Base-by-base conservation (phyloP, 2,113 vertebrate genomes). In the Leuciscus idus region DNA sequence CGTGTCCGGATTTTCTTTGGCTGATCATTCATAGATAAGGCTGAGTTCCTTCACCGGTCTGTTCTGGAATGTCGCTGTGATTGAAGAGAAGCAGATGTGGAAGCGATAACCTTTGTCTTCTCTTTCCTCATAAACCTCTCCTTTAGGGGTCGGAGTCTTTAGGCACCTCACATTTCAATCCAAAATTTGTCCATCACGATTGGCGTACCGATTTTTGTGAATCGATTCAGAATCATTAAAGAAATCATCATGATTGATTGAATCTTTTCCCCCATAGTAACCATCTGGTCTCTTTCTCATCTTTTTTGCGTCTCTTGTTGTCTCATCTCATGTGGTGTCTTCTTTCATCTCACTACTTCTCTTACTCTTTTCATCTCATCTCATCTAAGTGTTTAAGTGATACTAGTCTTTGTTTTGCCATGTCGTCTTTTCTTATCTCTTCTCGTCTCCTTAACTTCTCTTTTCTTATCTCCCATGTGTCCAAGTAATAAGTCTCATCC, bases 311-410 rank as follows among this genome's bases (percentile, higher is more conserved):
- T 15, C 21, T n/a, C 30, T 39, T 46, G 13, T 15, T 52, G 50
- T 52, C 50, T 52, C 50, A 52, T 5, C 13, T 52, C 50, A 15
- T 52, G 50, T 52, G 5, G 50, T 52, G 50, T 52, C 28, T 50
- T 21, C 57, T 36, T 23, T 68, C 13, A 6, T 39, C 17, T 28
- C 2, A 59, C 26, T 55, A 23, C 26, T 48, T 62, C 12, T 85
- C 62, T 9, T 36, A 21, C 30, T 33, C 30, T 80, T 26, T 28
- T 28, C 28, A 1, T 33, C 23, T 91, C 88, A 91, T 92, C 90
- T 90, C 92, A 89, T 89, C 87, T 89, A 88, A 70, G 83, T 77
- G 59, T 62, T 66, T 10, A 17, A 66, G 26, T 33, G 64, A 6
- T 66, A 6, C 1, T 13, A 4, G 15, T 52, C 50, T 52, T 43